phyloP scores from a whole-genome alignment of 2,113 vertebrate species.

The Heliornis fulica region DNA sequence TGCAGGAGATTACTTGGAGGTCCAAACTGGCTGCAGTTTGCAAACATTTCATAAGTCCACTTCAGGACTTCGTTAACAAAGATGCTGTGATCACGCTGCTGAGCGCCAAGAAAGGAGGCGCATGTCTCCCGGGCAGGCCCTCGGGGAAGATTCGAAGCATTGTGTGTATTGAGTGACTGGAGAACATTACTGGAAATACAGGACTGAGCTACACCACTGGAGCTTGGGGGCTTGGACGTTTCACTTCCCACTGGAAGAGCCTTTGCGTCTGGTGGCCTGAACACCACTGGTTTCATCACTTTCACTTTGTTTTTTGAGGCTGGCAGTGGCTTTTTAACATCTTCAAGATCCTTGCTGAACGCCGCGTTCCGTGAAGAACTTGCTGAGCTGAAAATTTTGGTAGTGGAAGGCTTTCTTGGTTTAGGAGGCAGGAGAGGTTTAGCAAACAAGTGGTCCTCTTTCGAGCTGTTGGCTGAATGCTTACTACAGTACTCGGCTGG shows the following conservation, averaged over 20 bases:
- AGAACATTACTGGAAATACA: neutral
- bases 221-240: rapidly evolving
- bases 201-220: neutral
- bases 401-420: constrained; percentile 66
- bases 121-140: neutral
- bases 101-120: neutral
- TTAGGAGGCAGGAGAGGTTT: constrained; percentile 74
- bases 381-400: constrained; percentile 77
- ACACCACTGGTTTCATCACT: rapidly evolving
- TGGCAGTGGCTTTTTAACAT: neutral
- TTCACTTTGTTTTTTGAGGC: constrained; percentile 62
- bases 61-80: constrained; percentile 75
- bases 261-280: neutral
- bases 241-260: neutral
- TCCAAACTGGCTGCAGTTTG: constrained; percentile 66
- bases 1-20: constrained; percentile 69
- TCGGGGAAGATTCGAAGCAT: neutral
- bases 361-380: constrained; percentile 76
- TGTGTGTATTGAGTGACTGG: neutral
- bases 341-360: constrained; percentile 77
- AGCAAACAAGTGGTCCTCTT: constrained; percentile 65
- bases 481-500: constrained; percentile 3
- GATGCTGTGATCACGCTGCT: constrained; percentile 40
- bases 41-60: constrained; percentile 81
- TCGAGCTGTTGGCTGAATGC: constrained; percentile 1